phyloP scores from a whole-genome alignment of 1,140 invertebrate genomes.

The Littorina saxatilis region DNA sequence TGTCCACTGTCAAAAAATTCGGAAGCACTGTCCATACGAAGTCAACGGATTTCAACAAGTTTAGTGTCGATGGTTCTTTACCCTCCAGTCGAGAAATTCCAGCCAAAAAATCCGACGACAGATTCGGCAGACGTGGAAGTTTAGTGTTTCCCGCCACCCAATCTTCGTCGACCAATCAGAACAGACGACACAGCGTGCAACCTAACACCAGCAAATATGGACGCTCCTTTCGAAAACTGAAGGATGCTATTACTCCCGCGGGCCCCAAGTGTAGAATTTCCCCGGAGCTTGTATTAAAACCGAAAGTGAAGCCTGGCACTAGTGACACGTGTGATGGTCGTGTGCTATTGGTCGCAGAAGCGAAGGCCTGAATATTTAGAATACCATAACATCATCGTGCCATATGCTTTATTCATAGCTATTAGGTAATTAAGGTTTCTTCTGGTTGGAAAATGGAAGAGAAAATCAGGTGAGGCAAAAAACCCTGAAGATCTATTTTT shows the following conservation, averaged over 20 bases:
- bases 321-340: background rate
- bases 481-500: too few relatives aligned
- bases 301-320: background rate
- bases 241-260: conserved; percentile 11
- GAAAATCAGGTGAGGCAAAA: too few relatives aligned
- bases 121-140: background rate
- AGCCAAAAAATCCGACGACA: background rate
- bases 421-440: too few relatives aligned
- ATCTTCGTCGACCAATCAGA: background rate
- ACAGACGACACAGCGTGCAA: conserved; percentile 24
- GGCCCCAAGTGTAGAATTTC: conserved; percentile 3
- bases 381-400: too few relatives aligned
- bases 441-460: too few relatives aligned
- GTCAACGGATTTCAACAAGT: background rate
- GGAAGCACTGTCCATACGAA: conserved; percentile 18
- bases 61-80: background rate
- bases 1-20: conserved; percentile 21
- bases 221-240: conserved; percentile 30
- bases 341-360: background rate
- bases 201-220: conserved; percentile 23
- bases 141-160: background rate
- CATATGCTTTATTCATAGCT: too few relatives aligned
- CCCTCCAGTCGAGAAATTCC: background rate
- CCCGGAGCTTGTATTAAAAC: background rate
- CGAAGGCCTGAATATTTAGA: too few relatives aligned